phyloP scores from a whole-genome alignment of 2,113 vertebrate genomes.

The Falcunculus frontatus region DNA sequence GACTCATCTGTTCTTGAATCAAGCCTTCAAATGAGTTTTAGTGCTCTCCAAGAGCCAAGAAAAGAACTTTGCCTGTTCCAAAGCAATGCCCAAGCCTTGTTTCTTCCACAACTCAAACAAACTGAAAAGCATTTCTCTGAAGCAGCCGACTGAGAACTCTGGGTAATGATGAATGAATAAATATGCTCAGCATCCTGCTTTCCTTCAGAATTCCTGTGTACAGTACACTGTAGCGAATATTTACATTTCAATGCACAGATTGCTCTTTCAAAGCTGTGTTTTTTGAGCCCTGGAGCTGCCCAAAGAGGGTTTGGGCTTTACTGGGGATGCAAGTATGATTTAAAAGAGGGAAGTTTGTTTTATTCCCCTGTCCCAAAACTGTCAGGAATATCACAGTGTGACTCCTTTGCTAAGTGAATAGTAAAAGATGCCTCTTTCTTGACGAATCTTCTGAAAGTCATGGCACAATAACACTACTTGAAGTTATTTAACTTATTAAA shows the following conservation, averaged over 20 bases:
- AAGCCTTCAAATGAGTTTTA: not conserved
- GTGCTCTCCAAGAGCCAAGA: not conserved
- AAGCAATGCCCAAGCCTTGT: not conserved
- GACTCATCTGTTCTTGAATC: conserved; percentile 19
- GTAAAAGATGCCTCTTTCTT: not conserved
- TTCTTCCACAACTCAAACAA: conserved; percentile 35
- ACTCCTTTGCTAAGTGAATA: not conserved
- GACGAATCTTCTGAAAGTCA: not conserved
- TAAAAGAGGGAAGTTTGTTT: not conserved
- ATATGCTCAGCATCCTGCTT: conserved; percentile 8
- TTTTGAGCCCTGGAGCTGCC: conserved; percentile 6
- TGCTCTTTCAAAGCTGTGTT: conserved; percentile 9
- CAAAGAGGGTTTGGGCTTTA: not conserved
- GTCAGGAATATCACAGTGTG: not conserved
- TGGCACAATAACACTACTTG: not conserved
- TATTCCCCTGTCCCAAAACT: not conserved
- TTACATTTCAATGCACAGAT: conserved; percentile 37
- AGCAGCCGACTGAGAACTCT: not conserved
- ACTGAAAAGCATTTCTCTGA: conserved; percentile 39
- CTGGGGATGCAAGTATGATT: not conserved
- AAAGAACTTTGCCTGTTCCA: conserved; percentile 6
- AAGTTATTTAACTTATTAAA: conserved; percentile 17
- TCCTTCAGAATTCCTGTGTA: conserved; percentile 13
- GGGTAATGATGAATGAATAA: conserved; percentile 26
- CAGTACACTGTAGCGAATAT: not conserved